Evolutionary conservation across 2,888 invertebrate genomes (phyloP).

Genomic region (Amphipyra tragopoginis): DNA sequence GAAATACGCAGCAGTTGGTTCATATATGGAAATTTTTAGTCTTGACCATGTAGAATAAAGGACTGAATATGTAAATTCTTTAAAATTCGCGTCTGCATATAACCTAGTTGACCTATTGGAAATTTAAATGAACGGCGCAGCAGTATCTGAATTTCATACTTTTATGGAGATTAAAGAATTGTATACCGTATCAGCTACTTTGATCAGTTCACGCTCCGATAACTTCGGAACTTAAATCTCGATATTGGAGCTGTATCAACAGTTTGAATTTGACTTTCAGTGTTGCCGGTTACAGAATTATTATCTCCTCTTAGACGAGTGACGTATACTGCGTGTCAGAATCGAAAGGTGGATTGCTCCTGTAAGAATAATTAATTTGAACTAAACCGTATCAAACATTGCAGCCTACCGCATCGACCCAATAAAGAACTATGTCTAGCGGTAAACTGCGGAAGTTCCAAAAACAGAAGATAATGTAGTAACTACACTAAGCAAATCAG

Average conservation of each 20-base stretch:
- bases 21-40: not conserved
- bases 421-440: no score
- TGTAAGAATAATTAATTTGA: no score
- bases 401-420: no score
- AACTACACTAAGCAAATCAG: no score
- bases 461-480: no score
- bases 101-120: slow-evolving; percentile 13
- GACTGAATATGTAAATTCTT: slow-evolving; percentile 3
- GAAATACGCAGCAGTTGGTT: no score
- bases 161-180: slow-evolving; percentile 23
- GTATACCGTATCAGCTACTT: slow-evolving; percentile 19
- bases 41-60: not conserved
- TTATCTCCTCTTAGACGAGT: no score
- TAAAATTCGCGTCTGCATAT: not conserved
- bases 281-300: no score
- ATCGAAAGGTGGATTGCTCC: no score
- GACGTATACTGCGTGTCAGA: no score
- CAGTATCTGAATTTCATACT: slow-evolving; percentile 25
- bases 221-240: slow-evolving; percentile 5
- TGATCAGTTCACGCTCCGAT: slow-evolving; percentile 32
- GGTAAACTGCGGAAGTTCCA: no score
- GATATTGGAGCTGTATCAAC: not conserved
- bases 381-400: no score
- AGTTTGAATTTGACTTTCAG: not conserved
- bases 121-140: slow-evolving; percentile 19